These are phyloP conservation scores for Leguminivora glycinivorella DNA, from an alignment of 1,140 invertebrate species.

Conservation along the genomic window DNA sequence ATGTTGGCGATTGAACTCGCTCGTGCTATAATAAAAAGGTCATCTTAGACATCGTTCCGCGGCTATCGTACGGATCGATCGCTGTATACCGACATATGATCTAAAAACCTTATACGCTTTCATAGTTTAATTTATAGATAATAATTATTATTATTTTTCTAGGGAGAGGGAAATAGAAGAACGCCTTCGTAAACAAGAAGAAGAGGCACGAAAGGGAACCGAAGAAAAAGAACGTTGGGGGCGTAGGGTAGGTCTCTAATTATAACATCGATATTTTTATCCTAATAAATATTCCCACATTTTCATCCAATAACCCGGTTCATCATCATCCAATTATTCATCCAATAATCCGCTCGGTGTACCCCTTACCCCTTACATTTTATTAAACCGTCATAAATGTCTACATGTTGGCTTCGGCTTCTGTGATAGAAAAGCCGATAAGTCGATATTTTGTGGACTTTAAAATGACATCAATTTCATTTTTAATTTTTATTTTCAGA, in stretches of 20 bases:
- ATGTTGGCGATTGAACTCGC: conserved; percentile 37
- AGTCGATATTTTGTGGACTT: too few species aligned
- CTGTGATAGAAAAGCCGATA: too few species aligned
- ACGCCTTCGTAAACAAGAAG: conserved; percentile 71
- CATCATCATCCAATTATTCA: too few species aligned
- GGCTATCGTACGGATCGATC: conserved; percentile 48
- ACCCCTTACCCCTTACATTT: too few species aligned
- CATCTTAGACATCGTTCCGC: conserved; percentile 60
- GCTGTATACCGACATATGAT: conserved; percentile 63
- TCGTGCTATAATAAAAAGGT: conserved; percentile 60
- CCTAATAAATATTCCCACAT: too few species aligned
- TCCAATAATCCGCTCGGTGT: too few species aligned
- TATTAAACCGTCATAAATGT: too few species aligned
- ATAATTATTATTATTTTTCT: not conserved
- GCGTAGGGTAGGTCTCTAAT: conserved; percentile 50
- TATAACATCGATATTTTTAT: not conserved
- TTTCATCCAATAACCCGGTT: too few species aligned
- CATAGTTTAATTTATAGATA: not conserved
- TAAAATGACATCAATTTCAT: conserved; percentile 16
- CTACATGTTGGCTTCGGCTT: too few species aligned
- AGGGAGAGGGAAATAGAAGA: conserved; percentile 78
- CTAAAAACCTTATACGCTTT: not conserved
- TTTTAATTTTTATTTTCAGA: conserved; percentile 46
- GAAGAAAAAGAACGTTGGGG: conserved; percentile 75
- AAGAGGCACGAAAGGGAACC: conserved; percentile 61